Evolutionary conservation across 2,797 vertebrate genomes (phyloP).

Genomic region (Sebastes steindachneri): DNA sequence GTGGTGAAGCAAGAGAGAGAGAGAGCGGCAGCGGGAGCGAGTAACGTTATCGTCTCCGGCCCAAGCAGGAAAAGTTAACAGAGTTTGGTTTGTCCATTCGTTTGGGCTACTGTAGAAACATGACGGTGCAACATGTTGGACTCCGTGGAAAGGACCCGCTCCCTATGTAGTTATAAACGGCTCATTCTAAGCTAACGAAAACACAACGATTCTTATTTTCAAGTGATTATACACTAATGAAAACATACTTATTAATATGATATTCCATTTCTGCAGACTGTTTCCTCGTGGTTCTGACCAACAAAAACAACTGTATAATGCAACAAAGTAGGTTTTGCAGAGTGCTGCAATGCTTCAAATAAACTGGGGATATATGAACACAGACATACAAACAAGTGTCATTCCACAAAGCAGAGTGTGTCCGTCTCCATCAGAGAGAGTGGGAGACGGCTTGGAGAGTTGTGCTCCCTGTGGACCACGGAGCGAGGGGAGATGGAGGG

Average conservation of each 20-base stretch:
- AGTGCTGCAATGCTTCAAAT: background rate
- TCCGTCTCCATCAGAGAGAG: slow-evolving; percentile 40
- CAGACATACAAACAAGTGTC: slow-evolving; percentile 29
- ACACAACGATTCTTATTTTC: background rate
- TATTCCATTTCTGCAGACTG: background rate
- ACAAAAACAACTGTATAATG: background rate
- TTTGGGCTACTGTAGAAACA: too few relatives aligned
- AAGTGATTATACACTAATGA: background rate
- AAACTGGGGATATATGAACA: background rate
- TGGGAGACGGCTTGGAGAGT: slow-evolving; percentile 1
- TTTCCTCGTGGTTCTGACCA: background rate
- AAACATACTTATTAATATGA: background rate
- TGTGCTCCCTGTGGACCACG: slow-evolving; percentile 21
- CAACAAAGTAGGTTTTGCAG: background rate
- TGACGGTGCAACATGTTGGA: too few relatives aligned
- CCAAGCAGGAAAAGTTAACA: too few relatives aligned
- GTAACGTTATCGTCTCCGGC: too few relatives aligned
- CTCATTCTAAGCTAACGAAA: background rate
- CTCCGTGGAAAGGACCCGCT: too few relatives aligned
- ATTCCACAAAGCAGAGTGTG: slow-evolving; percentile 31
- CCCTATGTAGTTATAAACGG: too few relatives aligned
- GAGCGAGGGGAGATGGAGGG: slow-evolving; percentile 2
- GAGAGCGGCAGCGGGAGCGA: too few relatives aligned
- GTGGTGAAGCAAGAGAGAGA: too few relatives aligned
- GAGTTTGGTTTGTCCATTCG: too few relatives aligned